phyloP scores from a whole-genome alignment of 2,888 invertebrate genomes.

The Microctonus brassicae region DNA sequence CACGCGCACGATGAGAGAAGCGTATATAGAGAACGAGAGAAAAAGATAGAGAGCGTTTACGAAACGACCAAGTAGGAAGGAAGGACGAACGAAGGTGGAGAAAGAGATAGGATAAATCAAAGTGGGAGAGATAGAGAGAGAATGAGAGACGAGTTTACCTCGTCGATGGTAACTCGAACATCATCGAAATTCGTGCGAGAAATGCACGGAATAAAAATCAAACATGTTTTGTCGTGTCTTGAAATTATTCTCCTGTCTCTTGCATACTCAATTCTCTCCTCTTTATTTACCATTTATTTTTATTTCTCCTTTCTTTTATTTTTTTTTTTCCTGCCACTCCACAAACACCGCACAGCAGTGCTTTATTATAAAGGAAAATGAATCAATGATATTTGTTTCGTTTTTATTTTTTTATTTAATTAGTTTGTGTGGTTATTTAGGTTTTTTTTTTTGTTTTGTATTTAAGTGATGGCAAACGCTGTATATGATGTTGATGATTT shows the following conservation, averaged over 20 bases:
- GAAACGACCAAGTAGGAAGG: conserved; percentile 31
- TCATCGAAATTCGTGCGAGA: conserved; percentile 28
- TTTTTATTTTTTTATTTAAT: conserved; percentile 10
- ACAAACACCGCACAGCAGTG: background rate
- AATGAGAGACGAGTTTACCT: conserved; percentile 41
- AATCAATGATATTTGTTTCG: background rate
- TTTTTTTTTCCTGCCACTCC: background rate
- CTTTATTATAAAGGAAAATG: background rate
- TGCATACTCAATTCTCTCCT: background rate
- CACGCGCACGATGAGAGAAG: conserved; percentile 42
- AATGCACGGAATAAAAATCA: conserved; percentile 32
- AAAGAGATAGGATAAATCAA: conserved; percentile 19
- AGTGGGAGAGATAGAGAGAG: conserved; percentile 24
- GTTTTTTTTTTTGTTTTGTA: too few relatives aligned
- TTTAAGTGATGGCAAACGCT: background rate
- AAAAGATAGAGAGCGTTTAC: conserved; percentile 16
- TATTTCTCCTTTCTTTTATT: background rate
- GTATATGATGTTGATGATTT: background rate
- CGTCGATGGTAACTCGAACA: conserved; percentile 39
- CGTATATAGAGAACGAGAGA: conserved; percentile 12
- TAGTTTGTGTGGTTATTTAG: too few relatives aligned
- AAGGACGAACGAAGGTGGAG: conserved; percentile 26
- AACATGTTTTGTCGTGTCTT: conserved; percentile 21
- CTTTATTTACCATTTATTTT: background rate
- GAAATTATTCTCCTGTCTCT: conserved; percentile 6